Base-by-base conservation (phyloP, 2,888 invertebrate genomes). In the Thecophora atra region DNA sequence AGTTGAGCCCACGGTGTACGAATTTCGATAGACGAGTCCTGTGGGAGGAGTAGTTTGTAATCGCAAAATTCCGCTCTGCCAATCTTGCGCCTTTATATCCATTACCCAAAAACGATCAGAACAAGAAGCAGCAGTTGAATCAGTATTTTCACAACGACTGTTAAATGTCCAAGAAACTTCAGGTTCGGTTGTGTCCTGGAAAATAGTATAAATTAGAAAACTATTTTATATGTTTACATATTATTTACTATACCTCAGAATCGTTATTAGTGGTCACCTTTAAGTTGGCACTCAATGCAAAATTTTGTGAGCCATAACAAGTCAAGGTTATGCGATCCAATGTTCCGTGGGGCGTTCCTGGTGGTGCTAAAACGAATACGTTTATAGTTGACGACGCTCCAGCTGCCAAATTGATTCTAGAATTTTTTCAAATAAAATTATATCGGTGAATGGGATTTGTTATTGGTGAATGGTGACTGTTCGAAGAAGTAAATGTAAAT, bases 21-120 rank as follows among this genome's bases (percentile, higher is more conserved):
- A 89, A 54, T 88, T 87, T 42, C 89, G 89, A 78, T 92, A 89
- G 63, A 89, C 87, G 42, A 94, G 79, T 0, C 93, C 92, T 7
- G 79, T 78, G 0, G 91, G 90, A 0, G 91, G 91, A 1, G 88
- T 87, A 0, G 91, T 89, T 15, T 88, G 87, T 3, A 92, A 78
- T 0, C 90, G 89, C 72, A 91, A 85, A 0, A 92, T 87, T 76
- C 92, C 93, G 79, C 91, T 90, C 63, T 89, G 87, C 73, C 87
- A 85, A 80, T 94, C 94, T 79, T 91, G 89, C 1, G 91, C 91
- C 0, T 89, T 88, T 19, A 93, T 86, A 72, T 92, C 91, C 1
- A 92, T 87, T 7, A 90, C 91, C 94, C 94, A 95, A 54, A 89
- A 87, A 67, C 90, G 89, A 77, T 90, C 89, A 0, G 89, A 88